Evolutionary conservation across 37 sponge, comb jelly and placozoan genomes (phyloP).

Genomic region (Oopsacas minuta): DNA sequence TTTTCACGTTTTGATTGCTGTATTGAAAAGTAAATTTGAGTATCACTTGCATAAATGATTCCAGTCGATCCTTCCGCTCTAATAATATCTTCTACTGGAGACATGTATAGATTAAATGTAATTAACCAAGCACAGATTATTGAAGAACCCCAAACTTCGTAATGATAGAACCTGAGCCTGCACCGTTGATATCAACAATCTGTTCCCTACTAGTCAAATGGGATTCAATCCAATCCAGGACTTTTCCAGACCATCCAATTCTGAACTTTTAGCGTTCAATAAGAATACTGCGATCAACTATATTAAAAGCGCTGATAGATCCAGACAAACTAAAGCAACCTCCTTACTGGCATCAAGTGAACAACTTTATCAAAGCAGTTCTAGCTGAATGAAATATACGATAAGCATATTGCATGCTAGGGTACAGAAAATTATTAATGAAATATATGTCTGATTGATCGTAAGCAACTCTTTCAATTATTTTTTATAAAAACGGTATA

Average conservation of each 20-base stretch:
- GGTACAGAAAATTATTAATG: not conserved
- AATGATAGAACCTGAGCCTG: too few relatives aligned
- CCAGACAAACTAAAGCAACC: not conserved
- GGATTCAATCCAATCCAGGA: not conserved
- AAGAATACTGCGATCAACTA: not conserved
- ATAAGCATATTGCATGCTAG: not conserved
- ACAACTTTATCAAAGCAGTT: not conserved
- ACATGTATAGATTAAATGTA: too few relatives aligned
- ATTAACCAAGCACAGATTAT: too few relatives aligned
- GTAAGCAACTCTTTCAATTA: not conserved
- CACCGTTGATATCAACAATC: too few relatives aligned
- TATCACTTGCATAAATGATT: too few relatives aligned
- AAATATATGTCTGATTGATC: not conserved
- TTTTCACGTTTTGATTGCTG: too few relatives aligned
- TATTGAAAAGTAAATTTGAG: too few relatives aligned
- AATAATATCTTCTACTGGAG: too few relatives aligned
- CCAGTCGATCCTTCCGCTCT: too few relatives aligned
- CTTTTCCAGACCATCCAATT: not conserved
- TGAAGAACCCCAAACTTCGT: too few relatives aligned
- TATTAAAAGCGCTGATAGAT: not conserved
- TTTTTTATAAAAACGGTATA: not conserved
- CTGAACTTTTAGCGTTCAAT: not conserved
- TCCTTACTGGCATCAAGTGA: too few relatives aligned
- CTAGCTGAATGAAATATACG: not conserved
- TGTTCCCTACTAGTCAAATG: too few relatives aligned